Conservation (phyloP, 2,797 vertebrate species). For the Hephaestus fuliginosus region DNA sequence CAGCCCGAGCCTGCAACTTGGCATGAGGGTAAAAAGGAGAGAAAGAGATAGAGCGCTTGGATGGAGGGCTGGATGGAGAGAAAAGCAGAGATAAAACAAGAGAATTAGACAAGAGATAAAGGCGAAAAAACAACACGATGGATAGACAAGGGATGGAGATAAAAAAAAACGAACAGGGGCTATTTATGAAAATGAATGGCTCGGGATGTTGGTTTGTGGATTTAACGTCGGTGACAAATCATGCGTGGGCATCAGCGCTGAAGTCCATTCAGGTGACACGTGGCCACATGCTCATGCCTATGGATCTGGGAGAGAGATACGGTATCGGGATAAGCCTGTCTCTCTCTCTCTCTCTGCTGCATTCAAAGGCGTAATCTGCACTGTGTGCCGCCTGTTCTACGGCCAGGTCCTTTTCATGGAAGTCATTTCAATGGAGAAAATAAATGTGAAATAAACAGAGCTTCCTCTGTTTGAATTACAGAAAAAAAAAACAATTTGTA, state of each 20-base stretch:
- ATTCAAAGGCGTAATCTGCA: constrained; percentile 71
- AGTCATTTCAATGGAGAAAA: constrained; percentile 25
- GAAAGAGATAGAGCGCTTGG: constrained; percentile 6
- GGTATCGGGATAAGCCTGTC: constrained; percentile 66
- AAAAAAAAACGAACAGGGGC: constrained; percentile 52
- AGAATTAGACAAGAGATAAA: constrained; percentile 69
- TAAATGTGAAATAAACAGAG: constrained; percentile 23
- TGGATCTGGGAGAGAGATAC: constrained; percentile 60
- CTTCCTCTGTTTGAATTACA: constrained; percentile 26
- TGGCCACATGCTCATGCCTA: constrained; percentile 40
- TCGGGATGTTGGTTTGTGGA: constrained; percentile 67
- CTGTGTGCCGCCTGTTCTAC: constrained; percentile 46
- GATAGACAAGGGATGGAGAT: constrained; percentile 59
- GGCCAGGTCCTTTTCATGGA: constrained; percentile 45
- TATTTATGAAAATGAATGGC: constrained; percentile 73
- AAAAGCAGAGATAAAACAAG: constrained; percentile 61
- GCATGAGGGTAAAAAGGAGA: constrained; percentile 55
- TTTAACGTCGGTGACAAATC: constrained; percentile 70
- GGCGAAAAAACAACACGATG: constrained; percentile 35
- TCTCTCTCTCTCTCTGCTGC: constrained; percentile 37
- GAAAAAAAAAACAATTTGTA: constrained; percentile 2
- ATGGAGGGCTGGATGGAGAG: constrained; percentile 30
- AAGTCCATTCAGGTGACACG: constrained; percentile 64
- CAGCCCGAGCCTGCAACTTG: constrained; percentile 61
- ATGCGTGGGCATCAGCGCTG: constrained; percentile 65